Evolutionary conservation across 30 jellyfish, hydroid and myxozoan genomes (phyloP).

Genomic region (Turritopsis dohrnii): DNA sequence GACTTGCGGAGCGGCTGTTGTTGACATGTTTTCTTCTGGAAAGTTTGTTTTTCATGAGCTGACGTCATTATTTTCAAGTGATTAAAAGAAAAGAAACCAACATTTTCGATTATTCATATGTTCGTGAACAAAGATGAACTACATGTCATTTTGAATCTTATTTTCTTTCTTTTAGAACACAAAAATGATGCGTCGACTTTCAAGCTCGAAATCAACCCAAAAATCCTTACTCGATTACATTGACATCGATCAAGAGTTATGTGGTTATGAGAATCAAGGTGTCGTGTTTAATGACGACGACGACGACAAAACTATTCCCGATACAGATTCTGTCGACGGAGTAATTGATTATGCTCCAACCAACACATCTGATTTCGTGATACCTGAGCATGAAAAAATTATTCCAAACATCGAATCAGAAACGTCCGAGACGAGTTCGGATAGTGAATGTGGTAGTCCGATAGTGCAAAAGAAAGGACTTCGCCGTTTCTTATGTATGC

Average conservation of each 20-base stretch:
- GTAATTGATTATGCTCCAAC: neutral
- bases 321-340: neutral
- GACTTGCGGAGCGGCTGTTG: neutral
- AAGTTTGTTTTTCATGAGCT: neutral
- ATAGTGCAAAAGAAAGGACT: slow-evolving; percentile 30
- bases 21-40: neutral
- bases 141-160: neutral
- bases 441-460: slow-evolving; percentile 28
- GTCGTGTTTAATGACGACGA: slow-evolving; percentile 12
- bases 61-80: neutral
- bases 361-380: too few species aligned
- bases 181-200: slow-evolving; percentile 33
- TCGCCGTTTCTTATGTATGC: slow-evolving; percentile 39
- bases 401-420: neutral
- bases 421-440: slow-evolving; percentile 3
- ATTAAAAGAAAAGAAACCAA: neutral
- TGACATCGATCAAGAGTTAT: slow-evolving; percentile 21
- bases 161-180: slow-evolving; percentile 23
- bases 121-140: neutral
- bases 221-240: slow-evolving; percentile 24
- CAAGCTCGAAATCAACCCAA: slow-evolving; percentile 31
- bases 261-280: slow-evolving; percentile 41
- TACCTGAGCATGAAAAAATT: neutral
- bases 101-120: neutral
- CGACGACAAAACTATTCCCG: slow-evolving; percentile 21